Evolutionary conservation across 35 echinoderm and acorn worm species (phyloP).

Genomic region (Strongylocentrotus purpuratus): DNA sequence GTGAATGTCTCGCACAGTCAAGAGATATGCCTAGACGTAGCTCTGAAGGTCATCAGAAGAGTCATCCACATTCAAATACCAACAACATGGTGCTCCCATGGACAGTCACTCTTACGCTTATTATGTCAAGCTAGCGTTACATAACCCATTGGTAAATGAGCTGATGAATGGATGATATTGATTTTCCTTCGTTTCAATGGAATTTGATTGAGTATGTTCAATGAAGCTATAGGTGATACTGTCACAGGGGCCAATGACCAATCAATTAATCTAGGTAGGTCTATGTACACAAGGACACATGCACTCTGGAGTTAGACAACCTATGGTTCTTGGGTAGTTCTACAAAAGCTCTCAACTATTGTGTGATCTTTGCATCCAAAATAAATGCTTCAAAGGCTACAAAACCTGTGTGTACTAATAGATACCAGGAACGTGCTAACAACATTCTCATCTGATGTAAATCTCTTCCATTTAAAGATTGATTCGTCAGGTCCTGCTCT

Average conservation of each 20-base stretch:
- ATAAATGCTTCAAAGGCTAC: too few species aligned
- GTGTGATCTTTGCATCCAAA: too few species aligned
- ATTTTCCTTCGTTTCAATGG: neutral
- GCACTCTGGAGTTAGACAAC: neutral
- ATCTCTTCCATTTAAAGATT: too few species aligned
- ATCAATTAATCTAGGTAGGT: neutral
- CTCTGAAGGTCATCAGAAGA: neutral
- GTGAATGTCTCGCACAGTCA: too few species aligned
- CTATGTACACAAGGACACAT: neutral
- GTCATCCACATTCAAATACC: neutral
- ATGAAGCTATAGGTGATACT: neutral
- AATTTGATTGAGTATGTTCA: neutral
- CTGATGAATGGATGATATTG: neutral
- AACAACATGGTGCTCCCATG: neutral
- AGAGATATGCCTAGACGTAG: too few species aligned
- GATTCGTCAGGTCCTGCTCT: too few species aligned
- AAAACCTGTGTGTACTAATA: too few species aligned
- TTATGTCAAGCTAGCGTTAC: neutral
- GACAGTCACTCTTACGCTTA: neutral
- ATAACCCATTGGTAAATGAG: neutral
- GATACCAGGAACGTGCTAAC: too few species aligned
- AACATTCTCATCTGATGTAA: too few species aligned
- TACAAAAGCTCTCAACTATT: too few species aligned
- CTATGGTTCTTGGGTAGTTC: too few species aligned
- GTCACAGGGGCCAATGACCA: neutral